Evolutionary conservation across 2,888 invertebrate species (phyloP).

Genomic region (Halocaridina rubra): DNA sequence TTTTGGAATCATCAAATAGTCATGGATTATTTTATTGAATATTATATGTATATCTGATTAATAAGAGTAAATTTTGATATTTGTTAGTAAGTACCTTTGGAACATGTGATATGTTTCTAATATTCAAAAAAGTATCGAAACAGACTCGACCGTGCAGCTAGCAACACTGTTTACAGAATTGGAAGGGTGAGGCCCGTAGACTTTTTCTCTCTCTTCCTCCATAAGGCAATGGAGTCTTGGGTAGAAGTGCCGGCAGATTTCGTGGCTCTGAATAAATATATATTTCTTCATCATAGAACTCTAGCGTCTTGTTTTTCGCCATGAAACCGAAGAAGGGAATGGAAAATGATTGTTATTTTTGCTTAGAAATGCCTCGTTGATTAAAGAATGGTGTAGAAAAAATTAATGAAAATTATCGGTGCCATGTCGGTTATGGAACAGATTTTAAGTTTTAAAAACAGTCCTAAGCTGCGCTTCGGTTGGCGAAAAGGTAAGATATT

Average conservation of each 20-base stretch:
- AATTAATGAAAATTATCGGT: background rate
- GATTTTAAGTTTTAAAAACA: slow-evolving; percentile 5
- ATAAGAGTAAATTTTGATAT: too few species aligned
- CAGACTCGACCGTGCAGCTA: background rate
- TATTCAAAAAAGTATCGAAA: too few species aligned
- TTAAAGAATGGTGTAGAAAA: background rate
- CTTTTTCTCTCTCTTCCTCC: background rate
- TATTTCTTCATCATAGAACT: background rate
- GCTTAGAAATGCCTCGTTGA: background rate
- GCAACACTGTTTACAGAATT: background rate
- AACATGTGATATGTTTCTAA: too few species aligned
- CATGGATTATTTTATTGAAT: too few species aligned
- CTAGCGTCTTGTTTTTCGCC: background rate
- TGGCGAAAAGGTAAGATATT: slow-evolving; percentile 26
- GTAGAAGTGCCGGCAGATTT: background rate
- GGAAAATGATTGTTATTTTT: too few species aligned
- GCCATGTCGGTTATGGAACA: background rate
- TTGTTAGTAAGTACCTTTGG: too few species aligned
- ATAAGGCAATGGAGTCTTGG: slow-evolving; percentile 32
- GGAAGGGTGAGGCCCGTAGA: slow-evolving; percentile 3
- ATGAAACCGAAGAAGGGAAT: background rate
- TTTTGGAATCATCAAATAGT: too few species aligned
- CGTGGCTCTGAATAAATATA: background rate
- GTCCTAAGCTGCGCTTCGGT: slow-evolving; percentile 5
- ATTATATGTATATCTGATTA: too few species aligned